Percentiles rank a stretch among this genome's conserved stretches.
These are phyloP conservation scores for Heterodera schachtii DNA, from an alignment of 1,140 invertebrate species.

Conservation along the genomic window DNA sequence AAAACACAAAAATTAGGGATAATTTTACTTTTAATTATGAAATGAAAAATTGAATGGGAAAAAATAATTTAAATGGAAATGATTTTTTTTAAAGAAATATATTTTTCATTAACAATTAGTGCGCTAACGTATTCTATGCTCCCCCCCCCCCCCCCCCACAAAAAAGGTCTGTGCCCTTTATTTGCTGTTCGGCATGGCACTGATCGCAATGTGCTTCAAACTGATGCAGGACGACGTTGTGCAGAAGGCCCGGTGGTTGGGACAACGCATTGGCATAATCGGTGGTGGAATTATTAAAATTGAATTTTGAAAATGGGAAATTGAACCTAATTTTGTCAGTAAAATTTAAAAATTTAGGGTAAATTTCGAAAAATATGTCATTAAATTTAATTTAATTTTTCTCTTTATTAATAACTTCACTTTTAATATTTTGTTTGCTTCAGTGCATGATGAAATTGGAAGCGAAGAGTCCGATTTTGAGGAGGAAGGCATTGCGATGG, in stretches of 20 bases:
- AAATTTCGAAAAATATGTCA: neutral
- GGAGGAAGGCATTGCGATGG: slow-evolving; percentile 57
- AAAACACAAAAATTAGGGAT: too few species aligned
- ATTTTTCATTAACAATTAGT: neutral
- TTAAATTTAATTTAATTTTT: too few species aligned
- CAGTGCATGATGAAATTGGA: slow-evolving; percentile 61
- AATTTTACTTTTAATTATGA: too few species aligned
- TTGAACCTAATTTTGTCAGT: too few species aligned
- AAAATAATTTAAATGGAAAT: too few species aligned
- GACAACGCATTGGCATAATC: slow-evolving; percentile 64
- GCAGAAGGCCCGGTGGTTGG: slow-evolving; percentile 64
- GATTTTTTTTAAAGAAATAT: too few species aligned
- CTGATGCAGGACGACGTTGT: slow-evolving; percentile 85
- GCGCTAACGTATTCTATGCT: slow-evolving; percentile 63
- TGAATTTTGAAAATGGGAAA: too few species aligned
- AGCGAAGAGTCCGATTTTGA: slow-evolving; percentile 64
- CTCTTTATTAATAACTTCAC: too few species aligned
- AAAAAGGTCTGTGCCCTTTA: slow-evolving; percentile 76
- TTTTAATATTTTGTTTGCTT: slow-evolving; percentile 30
- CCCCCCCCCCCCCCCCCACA: too few species aligned
- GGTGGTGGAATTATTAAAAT: slow-evolving; percentile 32
- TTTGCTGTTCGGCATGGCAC: slow-evolving; percentile 80
- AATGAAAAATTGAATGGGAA: too few species aligned
- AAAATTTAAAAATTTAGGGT: neutral
- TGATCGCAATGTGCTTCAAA: slow-evolving; percentile 83